Percentiles rank a stretch among this genome's conserved stretches.
Evolutionary conservation across 2,888 invertebrate species (phyloP).

Genomic region (Drosophila gaucha): DNA sequence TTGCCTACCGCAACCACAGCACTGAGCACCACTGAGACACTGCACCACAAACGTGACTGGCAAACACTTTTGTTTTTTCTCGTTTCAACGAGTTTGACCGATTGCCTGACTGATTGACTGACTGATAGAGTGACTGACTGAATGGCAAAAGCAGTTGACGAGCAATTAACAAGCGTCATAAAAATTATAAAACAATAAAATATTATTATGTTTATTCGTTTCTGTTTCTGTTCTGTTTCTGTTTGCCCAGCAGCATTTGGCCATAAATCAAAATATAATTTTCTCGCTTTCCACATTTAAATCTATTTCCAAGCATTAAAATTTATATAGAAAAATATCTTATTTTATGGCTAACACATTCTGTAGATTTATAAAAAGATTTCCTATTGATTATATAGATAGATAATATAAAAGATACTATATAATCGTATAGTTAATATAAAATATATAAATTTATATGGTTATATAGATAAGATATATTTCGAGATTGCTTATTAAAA

Average conservation of each 20-base stretch:
- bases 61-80: conserved; percentile 65
- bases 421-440: not conserved
- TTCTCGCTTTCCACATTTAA: conserved; percentile 30
- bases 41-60: conserved; percentile 74
- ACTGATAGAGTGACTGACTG: conserved; percentile 2
- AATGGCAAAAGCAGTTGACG: conserved; percentile 37
- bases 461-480: too few relatives aligned
- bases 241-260: conserved; percentile 39
- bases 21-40: not conserved
- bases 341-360: conserved; percentile 3
- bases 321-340: not conserved
- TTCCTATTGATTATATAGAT: not conserved
- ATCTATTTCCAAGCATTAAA: conserved; percentile 30
- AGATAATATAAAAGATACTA: not conserved
- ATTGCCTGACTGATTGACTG: conserved; percentile 1
- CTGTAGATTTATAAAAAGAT: not conserved
- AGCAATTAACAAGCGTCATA: conserved; percentile 36
- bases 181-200: conserved; percentile 33
- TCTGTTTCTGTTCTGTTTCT: conserved; percentile 23
- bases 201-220: conserved; percentile 28
- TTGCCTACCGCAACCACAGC: conserved; percentile 14
- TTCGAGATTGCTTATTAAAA: too few relatives aligned
- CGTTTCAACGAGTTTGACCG: conserved; percentile 41
- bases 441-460: too few relatives aligned
- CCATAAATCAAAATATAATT: conserved; percentile 54